Base-by-base conservation (phyloP, 2,888 invertebrate genomes). In the Halictus ligatus region DNA sequence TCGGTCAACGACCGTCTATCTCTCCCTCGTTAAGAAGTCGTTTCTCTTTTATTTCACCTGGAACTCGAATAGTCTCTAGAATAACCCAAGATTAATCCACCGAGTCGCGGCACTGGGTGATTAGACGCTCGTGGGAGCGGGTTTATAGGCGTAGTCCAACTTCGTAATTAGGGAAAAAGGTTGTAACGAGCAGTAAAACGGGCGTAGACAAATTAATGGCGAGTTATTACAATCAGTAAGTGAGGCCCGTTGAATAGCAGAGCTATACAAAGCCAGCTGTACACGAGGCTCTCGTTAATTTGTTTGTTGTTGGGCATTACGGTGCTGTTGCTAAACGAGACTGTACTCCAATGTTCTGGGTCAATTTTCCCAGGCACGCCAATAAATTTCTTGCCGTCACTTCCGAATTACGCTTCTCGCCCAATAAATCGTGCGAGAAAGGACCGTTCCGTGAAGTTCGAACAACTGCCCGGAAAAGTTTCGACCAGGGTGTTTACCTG, bases 121-220 rank as follows among this genome's bases (percentile, higher is more conserved):
- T 67, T 67, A 69, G 40, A 69, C 35, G 29, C 21, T 35, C 67
- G 21, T 21, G 35, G 35, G 67, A 35, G 35, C 18, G 18, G 35
- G 15, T 67, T 67, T 35, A 67, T 67, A 40, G 35, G 18, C 67
- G 18, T 35, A 18, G 18, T 35, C 35, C 8, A 69, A 40, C 69
- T 35, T 21, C 40, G 69, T 69, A 69, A 69, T 69, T 69, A 69
- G 10, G 40, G 69, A 21, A 40, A 69, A 69, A 69, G 21, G 21
- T 40, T 69, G 35, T 69, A 21, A 69, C 40, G 40, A 5, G 35
- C 40, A 21, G 4, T 69, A 69, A 69, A 69, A 69, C 69, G 0
- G 18, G 4, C 69, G 69, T 10, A 21, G 69, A 69, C 69, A 40
- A 18, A 40, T 35, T 69, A 69, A 21, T 40, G 18, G 40, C 69